Evolutionary conservation across 2,797 vertebrate species (phyloP).

Genomic region (Ciconia nigra): DNA sequence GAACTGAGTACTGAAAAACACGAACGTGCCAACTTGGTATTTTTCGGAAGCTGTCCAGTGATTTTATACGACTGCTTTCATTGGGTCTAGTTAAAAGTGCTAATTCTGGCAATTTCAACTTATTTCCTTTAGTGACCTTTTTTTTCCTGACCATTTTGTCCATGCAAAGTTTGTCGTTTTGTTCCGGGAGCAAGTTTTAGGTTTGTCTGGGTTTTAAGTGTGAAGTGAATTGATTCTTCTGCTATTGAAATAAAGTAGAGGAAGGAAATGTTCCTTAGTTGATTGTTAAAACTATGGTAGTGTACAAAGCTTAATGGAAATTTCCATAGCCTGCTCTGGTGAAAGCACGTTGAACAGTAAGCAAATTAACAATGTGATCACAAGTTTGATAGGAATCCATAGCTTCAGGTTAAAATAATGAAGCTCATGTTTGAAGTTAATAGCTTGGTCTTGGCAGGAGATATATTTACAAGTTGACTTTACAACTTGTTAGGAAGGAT

Average conservation of each 20-base stretch:
- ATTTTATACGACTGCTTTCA: not conserved
- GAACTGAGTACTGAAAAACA: not conserved
- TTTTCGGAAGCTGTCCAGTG: not conserved
- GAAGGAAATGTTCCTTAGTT: not conserved
- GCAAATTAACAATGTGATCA: not conserved
- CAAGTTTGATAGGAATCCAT: conserved; percentile 1
- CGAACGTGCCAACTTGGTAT: rapidly evolving
- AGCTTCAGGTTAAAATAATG: not conserved
- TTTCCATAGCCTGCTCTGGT: not conserved
- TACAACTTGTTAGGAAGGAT: not conserved
- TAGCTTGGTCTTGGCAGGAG: not conserved
- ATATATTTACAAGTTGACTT: not conserved
- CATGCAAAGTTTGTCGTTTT: not conserved
- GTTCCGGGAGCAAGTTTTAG: not conserved
- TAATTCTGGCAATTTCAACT: not conserved
- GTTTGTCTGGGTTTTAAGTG: not conserved
- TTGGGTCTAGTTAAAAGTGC: not conserved
- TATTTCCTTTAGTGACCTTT: not conserved
- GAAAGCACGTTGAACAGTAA: not conserved
- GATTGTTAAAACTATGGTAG: not conserved
- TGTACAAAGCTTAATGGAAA: not conserved
- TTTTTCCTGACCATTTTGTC: not conserved
- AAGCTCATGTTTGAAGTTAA: not conserved
- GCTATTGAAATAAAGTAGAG: not conserved
- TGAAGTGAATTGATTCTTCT: not conserved